Conservation (phyloP, 2,888 invertebrate genomes). For the Torymus texanus region DNA sequence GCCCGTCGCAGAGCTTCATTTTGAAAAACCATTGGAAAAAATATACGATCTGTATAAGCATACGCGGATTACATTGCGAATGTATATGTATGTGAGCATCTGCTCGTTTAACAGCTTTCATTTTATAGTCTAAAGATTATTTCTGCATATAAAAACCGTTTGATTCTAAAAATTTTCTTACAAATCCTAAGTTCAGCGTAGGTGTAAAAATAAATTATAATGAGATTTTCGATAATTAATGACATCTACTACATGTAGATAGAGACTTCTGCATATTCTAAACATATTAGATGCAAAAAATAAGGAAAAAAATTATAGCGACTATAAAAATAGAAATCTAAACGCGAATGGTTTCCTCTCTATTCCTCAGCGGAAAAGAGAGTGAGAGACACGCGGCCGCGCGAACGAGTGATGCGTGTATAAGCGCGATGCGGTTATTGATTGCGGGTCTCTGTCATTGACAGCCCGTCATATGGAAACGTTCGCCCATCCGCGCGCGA, state of each 20-base stretch:
- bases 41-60: slow-evolving; percentile 37
- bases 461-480: slow-evolving; percentile 69
- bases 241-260: too few relatives aligned
- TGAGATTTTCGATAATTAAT: too few relatives aligned
- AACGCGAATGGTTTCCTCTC: too few relatives aligned
- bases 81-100: slow-evolving; percentile 61
- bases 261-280: too few relatives aligned
- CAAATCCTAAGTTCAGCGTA: too few relatives aligned
- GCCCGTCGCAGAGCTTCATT: slow-evolving; percentile 34
- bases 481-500: slow-evolving; percentile 33
- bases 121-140: not conserved
- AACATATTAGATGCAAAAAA: too few relatives aligned
- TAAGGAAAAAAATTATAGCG: too few relatives aligned
- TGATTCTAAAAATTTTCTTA: too few relatives aligned
- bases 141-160: too few relatives aligned
- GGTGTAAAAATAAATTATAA: too few relatives aligned
- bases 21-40: slow-evolving; percentile 35
- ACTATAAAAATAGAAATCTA: too few relatives aligned
- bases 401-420: slow-evolving; percentile 62
- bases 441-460: slow-evolving; percentile 72
- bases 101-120: slow-evolving; percentile 14
- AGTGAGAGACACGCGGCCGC: not conserved
- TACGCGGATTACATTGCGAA: slow-evolving; percentile 21
- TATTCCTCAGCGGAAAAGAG: too few relatives aligned
- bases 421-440: slow-evolving; percentile 71